Percentiles rank a stretch among this genome's conserved stretches.
These are phyloP conservation scores for Eulemur rubriventer DNA, from an alignment of 2,797 vertebrate species.

Conservation along the genomic window DNA sequence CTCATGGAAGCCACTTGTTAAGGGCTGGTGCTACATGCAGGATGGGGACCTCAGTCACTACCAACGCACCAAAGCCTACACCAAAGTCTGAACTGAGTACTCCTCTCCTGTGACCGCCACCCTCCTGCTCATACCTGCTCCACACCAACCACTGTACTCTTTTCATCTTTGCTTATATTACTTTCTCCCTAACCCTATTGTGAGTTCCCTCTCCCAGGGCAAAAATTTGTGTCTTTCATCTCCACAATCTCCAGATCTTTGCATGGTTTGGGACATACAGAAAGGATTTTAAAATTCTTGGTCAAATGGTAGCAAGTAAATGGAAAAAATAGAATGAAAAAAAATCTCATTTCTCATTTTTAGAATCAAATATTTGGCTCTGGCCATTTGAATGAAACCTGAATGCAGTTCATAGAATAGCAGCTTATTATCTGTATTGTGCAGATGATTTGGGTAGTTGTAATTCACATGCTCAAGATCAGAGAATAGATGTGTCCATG, in stretches of 20 bases:
- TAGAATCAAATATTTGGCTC: neutral
- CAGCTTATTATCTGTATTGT: neutral
- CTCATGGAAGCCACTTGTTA: neutral
- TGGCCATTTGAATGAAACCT: neutral
- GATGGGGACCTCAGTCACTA: neutral
- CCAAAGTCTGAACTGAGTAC: neutral
- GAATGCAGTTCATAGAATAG: neutral
- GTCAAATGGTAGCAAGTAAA: neutral
- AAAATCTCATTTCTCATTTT: neutral
- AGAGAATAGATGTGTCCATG: neutral
- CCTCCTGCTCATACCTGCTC: neutral
- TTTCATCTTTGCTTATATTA: too few species aligned
- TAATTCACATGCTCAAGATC: neutral
- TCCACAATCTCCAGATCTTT: neutral
- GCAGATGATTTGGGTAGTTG: neutral
- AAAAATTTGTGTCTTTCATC: neutral
- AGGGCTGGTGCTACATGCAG: fast-evolving
- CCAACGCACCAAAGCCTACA: too few species aligned
- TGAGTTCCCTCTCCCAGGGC: neutral
- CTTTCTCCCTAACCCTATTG: neutral
- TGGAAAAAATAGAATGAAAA: neutral
- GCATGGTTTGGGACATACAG: neutral
- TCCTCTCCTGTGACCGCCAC: fast-evolving
- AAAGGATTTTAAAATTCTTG: neutral
- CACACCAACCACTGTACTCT: fast-evolving